Evolutionary conservation across 1,140 invertebrate species (phyloP).

Genomic region (Sminthurides bifidus): DNA sequence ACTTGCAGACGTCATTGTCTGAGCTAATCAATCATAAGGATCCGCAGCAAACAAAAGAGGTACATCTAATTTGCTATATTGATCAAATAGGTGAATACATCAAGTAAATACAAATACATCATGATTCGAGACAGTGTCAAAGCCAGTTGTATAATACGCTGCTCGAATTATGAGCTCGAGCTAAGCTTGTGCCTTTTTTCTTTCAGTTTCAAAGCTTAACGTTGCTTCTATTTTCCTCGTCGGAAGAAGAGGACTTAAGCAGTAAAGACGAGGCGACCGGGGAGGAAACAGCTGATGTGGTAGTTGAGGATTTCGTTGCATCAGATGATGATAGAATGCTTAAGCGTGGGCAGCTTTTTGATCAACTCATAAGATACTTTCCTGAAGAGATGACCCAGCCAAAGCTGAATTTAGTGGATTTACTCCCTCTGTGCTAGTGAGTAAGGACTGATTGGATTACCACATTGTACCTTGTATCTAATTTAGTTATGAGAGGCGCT

Average conservation of each 20-base stretch:
- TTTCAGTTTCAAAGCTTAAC: slow-evolving; percentile 28
- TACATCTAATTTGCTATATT: slow-evolving; percentile 34
- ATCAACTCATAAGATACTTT: slow-evolving; percentile 53
- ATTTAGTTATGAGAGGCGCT: no score
- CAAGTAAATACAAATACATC: no score
- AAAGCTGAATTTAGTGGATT: slow-evolving; percentile 51
- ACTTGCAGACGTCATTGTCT: slow-evolving; percentile 60
- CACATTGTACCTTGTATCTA: no score
- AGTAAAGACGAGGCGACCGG: slow-evolving; percentile 8
- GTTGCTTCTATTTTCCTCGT: slow-evolving; percentile 27
- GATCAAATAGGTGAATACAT: background rate
- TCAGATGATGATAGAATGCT: slow-evolving; percentile 33
- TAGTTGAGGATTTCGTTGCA: no score
- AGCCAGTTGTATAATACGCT: background rate
- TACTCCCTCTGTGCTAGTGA: slow-evolving; percentile 45
- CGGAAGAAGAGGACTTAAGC: slow-evolving; percentile 14
- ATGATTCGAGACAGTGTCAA: no score
- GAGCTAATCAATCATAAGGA: slow-evolving; percentile 64
- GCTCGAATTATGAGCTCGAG: slow-evolving; percentile 9
- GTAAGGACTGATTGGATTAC: no score
- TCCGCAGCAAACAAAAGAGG: slow-evolving; percentile 56
- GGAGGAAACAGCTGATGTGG: no score
- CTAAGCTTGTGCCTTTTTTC: no score
- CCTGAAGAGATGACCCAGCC: slow-evolving; percentile 59
- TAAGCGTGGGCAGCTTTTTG: slow-evolving; percentile 48